These are phyloP conservation scores for Ageneiosus marmoratus DNA, from an alignment of 2,113 vertebrate species.

Conservation along the genomic window DNA sequence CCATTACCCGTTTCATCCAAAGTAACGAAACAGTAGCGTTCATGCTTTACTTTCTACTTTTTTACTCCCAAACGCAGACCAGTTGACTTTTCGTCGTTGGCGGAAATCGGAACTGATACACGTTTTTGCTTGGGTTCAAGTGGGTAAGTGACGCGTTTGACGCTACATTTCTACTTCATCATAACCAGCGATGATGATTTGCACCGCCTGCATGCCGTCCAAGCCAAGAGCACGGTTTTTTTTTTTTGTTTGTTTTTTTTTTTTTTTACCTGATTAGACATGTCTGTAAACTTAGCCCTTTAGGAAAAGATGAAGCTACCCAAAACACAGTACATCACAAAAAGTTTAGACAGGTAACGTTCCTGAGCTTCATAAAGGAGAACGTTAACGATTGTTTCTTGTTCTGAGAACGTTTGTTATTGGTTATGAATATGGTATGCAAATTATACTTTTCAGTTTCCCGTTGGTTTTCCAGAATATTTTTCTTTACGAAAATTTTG, in stretches of 20 bases:
- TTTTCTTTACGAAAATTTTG: no score
- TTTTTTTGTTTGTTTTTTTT: no score
- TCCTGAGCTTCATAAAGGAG: background rate
- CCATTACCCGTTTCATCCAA: background rate
- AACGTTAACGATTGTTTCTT: background rate
- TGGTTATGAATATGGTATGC: background rate
- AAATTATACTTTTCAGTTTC: background rate
- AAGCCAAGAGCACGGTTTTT: constrained; percentile 25
- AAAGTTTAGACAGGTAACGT: background rate
- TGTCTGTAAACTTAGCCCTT: background rate
- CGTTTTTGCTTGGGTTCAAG: background rate
- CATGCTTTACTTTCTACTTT: background rate
- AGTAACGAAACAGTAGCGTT: background rate
- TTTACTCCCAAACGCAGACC: no score
- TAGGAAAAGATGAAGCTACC: background rate
- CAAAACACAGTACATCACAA: no score
- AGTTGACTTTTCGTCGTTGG: background rate
- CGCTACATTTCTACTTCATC: background rate
- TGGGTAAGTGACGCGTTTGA: constrained; percentile 21
- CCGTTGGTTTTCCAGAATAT: background rate
- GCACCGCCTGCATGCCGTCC: background rate
- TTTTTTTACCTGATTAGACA: constrained; percentile 21
- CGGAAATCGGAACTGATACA: constrained; percentile 20
- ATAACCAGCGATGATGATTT: no score
- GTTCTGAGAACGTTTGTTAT: background rate